phyloP scores from a whole-genome alignment of 2,888 invertebrate species.

The Aphidius colemani region DNA sequence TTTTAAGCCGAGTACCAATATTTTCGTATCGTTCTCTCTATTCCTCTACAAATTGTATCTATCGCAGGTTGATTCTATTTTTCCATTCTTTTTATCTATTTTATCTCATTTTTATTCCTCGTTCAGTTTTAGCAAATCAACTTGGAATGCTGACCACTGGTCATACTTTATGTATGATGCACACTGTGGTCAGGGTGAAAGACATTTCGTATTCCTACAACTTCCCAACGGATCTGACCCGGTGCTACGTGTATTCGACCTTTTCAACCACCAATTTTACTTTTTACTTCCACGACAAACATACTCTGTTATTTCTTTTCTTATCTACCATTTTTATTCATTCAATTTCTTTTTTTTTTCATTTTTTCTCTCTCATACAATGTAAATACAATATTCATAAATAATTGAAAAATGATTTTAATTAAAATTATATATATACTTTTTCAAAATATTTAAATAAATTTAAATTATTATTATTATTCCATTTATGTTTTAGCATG shows the following conservation, averaged over 20 bases:
- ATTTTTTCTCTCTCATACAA: too few species aligned
- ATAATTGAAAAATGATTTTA: too few species aligned
- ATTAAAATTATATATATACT: background rate
- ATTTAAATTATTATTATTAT: too few species aligned
- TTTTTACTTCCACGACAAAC: constrained; percentile 19
- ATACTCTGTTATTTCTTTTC: background rate
- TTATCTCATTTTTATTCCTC: constrained; percentile 19
- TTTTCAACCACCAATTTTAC: constrained; percentile 18
- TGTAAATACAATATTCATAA: too few species aligned
- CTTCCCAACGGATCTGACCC: constrained; percentile 54
- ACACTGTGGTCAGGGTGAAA: constrained; percentile 26
- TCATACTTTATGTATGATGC: constrained; percentile 58
- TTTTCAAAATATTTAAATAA: too few species aligned
- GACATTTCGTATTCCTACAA: constrained; percentile 57
- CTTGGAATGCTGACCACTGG: constrained; percentile 39
- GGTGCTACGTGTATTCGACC: constrained; percentile 33
- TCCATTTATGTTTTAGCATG: too few species aligned
- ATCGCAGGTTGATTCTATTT: constrained; percentile 25
- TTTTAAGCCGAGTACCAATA: too few species aligned
- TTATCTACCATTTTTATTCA: too few species aligned
- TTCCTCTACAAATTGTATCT: constrained; percentile 30
- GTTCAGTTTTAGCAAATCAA: constrained; percentile 26
- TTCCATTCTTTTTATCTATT: constrained; percentile 20
- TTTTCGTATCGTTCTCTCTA: too few species aligned
- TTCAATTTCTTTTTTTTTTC: too few species aligned